phyloP scores from a whole-genome alignment of 2,113 vertebrate genomes.

The Papio anubis region DNA sequence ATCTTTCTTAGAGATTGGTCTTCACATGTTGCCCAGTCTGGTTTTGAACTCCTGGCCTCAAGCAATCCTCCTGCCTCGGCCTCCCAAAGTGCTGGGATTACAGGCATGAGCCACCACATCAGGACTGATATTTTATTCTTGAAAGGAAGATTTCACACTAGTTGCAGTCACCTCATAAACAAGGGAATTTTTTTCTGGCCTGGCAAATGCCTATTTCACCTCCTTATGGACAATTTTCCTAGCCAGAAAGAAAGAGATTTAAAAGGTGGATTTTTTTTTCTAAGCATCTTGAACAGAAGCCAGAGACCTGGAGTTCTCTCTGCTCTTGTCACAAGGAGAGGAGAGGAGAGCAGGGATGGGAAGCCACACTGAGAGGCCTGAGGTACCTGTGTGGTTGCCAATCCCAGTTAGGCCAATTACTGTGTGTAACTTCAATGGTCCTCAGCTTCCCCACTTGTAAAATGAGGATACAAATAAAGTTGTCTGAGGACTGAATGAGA shows the following conservation, averaged over 20 bases:
- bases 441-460: neutral
- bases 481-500: neutral
- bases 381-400: neutral
- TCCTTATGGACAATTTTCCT: neutral
- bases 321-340: neutral
- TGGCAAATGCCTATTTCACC: neutral
- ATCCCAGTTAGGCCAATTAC: neutral
- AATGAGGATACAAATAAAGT: neutral
- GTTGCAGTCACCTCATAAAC: neutral
- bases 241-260: neutral
- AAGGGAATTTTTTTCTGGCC: neutral
- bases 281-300: neutral
- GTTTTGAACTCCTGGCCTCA: no score
- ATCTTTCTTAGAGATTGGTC: no score
- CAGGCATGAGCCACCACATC: no score
- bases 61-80: no score
- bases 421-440: neutral
- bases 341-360: neutral
- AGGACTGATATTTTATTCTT: neutral
- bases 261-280: neutral
- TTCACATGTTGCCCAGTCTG: no score
- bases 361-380: neutral
- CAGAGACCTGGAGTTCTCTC: neutral
- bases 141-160: slow-evolving; percentile 2
- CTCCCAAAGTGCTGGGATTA: no score